phyloP scores from a whole-genome alignment of 2,888 invertebrate species.

The Folsomia manolachei region DNA sequence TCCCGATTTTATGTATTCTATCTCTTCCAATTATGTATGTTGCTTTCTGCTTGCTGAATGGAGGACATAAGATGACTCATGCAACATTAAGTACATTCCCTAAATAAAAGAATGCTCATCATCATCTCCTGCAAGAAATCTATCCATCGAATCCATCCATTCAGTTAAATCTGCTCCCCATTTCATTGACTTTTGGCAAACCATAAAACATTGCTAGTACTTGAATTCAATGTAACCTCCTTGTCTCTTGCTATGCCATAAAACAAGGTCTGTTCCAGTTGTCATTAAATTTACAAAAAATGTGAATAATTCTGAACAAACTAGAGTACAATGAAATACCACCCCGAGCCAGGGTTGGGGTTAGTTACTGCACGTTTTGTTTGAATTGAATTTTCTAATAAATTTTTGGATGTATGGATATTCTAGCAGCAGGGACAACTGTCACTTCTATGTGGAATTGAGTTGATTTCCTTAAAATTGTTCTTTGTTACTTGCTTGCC shows the following conservation, averaged over 20 bases:
- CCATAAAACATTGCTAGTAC: neutral
- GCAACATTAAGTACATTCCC: neutral
- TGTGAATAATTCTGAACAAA: neutral
- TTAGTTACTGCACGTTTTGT: too few relatives aligned
- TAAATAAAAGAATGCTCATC: neutral
- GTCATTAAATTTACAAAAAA: constrained; percentile 1
- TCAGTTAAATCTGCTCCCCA: neutral
- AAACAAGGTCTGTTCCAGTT: too few relatives aligned
- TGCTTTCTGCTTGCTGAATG: too few relatives aligned
- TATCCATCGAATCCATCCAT: too few relatives aligned
- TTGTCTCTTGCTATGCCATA: neutral
- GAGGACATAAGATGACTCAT: neutral
- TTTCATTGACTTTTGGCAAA: neutral
- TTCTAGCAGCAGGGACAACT: neutral
- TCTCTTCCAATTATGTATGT: neutral
- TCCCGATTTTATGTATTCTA: neutral
- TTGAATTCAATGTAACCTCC: neutral
- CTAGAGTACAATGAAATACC: too few relatives aligned
- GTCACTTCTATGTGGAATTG: too few relatives aligned
- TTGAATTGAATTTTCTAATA: too few relatives aligned
- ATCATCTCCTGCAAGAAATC: neutral
- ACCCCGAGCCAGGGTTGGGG: too few relatives aligned
- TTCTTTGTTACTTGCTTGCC: neutral
- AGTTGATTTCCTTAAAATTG: neutral
- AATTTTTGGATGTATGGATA: neutral